Percentiles rank a stretch among this genome's conserved stretches.
These are phyloP conservation scores for Aix galericulata DNA, from an alignment of 2,113 vertebrate species.

Conservation along the genomic window DNA sequence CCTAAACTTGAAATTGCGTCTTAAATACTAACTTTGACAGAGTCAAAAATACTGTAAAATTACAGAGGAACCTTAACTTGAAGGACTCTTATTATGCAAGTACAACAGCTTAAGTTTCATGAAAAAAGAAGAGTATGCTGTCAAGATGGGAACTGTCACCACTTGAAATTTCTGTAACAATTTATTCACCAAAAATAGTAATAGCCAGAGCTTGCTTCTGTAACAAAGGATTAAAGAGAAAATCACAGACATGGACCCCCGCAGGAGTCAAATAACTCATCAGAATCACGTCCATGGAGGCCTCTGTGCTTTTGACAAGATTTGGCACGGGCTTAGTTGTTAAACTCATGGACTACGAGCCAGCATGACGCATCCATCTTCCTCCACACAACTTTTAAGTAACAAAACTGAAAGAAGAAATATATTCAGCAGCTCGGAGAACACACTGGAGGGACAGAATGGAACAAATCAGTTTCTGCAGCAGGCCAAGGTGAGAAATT, in stretches of 20 bases:
- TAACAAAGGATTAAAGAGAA: neutral
- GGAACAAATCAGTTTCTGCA: neutral
- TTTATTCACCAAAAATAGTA: neutral
- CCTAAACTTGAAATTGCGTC: neutral
- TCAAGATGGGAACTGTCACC: slow-evolving; percentile 41
- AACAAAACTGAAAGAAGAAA: neutral
- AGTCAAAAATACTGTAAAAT: neutral
- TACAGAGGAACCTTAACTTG: neutral
- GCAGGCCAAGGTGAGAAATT: neutral
- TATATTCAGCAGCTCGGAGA: neutral
- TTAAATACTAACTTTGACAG: neutral
- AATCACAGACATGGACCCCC: neutral
- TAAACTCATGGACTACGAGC: neutral
- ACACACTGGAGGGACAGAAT: neutral
- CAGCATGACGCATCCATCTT: neutral
- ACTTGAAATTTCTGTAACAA: slow-evolving; percentile 21
- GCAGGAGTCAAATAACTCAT: neutral
- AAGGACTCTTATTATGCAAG: neutral
- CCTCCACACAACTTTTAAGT: neutral
- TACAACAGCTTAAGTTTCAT: neutral
- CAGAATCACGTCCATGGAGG: neutral
- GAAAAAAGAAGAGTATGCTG: slow-evolving; percentile 6
- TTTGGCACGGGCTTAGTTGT: neutral
- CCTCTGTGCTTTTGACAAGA: neutral
- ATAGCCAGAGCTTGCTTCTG: neutral